Percentiles rank a stretch among this genome's conserved stretches.
These are phyloP conservation scores for Cydia splendana DNA, from an alignment of 1,140 invertebrate species.

Conservation along the genomic window DNA sequence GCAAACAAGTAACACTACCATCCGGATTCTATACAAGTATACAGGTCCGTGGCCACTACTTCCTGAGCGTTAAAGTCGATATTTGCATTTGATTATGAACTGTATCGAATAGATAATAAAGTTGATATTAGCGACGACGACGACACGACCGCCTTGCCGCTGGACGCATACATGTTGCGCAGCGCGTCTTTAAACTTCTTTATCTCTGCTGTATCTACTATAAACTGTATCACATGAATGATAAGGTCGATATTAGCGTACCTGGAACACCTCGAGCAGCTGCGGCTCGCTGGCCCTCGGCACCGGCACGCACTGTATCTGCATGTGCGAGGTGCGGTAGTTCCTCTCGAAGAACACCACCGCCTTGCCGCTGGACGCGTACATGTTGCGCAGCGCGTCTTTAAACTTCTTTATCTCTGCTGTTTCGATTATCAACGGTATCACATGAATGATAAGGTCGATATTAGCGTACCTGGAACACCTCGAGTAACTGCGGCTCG, in stretches of 20 bases:
- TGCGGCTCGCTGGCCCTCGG: conserved; percentile 76
- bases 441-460: background rate
- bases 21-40: too few relatives aligned
- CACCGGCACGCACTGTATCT: conserved; percentile 94
- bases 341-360: conserved; percentile 97
- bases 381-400: conserved; percentile 87
- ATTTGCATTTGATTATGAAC: background rate
- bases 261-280: conserved; percentile 78
- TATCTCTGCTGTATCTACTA: background rate
- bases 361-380: conserved; percentile 83
- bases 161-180: conserved; percentile 84
- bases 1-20: too few relatives aligned
- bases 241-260: conserved; percentile 46
- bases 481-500: conserved; percentile 62
- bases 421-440: background rate
- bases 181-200: conserved; percentile 91
- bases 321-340: conserved; percentile 95
- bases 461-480: conserved; percentile 79
- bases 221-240: background rate
- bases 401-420: too few relatives aligned
- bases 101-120: background rate
- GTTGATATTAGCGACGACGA: conserved; percentile 37
- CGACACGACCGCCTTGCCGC: conserved; percentile 86
- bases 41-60: too few relatives aligned
- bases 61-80: conserved; percentile 71